Evolutionary conservation across 2,113 vertebrate species (phyloP).

Genomic region (Paramormyrops kingsleyae): DNA sequence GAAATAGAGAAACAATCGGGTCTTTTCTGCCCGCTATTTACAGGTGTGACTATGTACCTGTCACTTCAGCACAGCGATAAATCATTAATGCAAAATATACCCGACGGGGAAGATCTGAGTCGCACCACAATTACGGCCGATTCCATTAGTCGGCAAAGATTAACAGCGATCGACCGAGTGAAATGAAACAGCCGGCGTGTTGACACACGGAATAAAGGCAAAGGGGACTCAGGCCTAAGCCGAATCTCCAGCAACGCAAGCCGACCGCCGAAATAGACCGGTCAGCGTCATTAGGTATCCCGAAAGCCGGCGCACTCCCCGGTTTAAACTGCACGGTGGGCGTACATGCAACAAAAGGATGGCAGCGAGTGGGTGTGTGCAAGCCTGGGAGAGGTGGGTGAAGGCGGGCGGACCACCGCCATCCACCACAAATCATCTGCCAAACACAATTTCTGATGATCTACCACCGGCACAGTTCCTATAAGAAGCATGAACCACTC

Average conservation of each 20-base stretch:
- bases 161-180: neutral
- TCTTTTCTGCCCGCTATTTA: neutral
- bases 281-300: neutral
- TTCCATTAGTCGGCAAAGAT: neutral
- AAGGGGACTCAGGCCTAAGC: neutral
- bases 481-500: neutral
- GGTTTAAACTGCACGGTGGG: neutral
- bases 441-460: no score
- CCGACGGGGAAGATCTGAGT: neutral
- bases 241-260: neutral
- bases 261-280: neutral
- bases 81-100: neutral
- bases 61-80: neutral
- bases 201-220: neutral
- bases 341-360: neutral
- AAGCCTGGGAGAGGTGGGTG: neutral
- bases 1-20: neutral
- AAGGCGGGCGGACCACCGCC: neutral
- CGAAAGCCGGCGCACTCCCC: neutral
- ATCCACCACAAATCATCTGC: neutral
- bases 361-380: neutral
- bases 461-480: neutral
- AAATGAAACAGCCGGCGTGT: neutral
- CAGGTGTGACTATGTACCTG: neutral
- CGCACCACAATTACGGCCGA: neutral